phyloP scores from a whole-genome alignment of 2,113 vertebrate species.

The Oncorhynchus gorbuscha region DNA sequence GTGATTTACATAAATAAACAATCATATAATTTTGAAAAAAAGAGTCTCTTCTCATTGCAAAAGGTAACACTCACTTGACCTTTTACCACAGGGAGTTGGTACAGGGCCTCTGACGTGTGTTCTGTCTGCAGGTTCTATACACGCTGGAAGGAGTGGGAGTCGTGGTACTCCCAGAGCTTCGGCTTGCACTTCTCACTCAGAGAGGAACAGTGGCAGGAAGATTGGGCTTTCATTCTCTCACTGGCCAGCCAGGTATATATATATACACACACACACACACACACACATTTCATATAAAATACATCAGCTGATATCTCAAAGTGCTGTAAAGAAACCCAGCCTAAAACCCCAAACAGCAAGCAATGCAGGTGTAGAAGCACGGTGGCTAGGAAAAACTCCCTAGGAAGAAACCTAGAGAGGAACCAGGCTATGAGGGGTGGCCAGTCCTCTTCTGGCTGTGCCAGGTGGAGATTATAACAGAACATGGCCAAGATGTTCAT shows the following conservation, averaged over 20 bases:
- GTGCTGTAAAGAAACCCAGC: too few relatives aligned
- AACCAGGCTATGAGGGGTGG: too few relatives aligned
- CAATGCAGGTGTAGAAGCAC: too few relatives aligned
- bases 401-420: too few relatives aligned
- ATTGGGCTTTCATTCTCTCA: conserved; percentile 98
- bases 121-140: conserved; percentile 86
- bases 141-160: conserved; percentile 99
- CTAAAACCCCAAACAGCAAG: too few relatives aligned
- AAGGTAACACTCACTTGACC: not conserved
- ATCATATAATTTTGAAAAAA: too few relatives aligned
- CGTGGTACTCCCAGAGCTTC: conserved; percentile 98
- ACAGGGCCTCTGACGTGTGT: conserved; percentile 12
- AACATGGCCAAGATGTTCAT: too few relatives aligned
- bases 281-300: not conserved
- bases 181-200: conserved; percentile 95
- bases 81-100: conserved; percentile 15
- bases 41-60: too few relatives aligned
- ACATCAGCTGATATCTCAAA: too few relatives aligned
- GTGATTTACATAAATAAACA: not conserved
- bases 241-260: conserved; percentile 91
- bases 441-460: too few relatives aligned
- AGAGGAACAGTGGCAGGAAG: conserved; percentile 98
- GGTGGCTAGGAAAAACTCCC: too few relatives aligned
- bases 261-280: not conserved
- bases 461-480: too few relatives aligned